Conservation (phyloP, 2,113 vertebrate genomes). For the Prionailurus bengalensis region DNA sequence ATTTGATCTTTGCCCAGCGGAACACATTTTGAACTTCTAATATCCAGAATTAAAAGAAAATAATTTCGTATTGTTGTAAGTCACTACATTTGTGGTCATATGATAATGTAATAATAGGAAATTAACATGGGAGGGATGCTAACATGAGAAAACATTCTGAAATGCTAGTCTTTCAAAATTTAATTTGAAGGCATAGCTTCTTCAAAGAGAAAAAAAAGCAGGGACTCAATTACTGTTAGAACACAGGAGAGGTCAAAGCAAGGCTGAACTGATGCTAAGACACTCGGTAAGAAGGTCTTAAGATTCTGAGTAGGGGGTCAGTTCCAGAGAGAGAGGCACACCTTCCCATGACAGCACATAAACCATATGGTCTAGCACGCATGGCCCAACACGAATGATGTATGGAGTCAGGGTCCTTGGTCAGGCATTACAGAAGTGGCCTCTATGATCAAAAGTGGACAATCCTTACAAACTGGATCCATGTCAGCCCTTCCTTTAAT, state of each 20-base stretch:
- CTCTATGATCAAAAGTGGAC: background rate
- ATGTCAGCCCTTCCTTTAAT: background rate
- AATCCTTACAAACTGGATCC: background rate
- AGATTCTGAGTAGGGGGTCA: background rate
- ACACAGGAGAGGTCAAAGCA: background rate
- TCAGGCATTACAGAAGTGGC: background rate
- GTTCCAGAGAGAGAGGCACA: background rate
- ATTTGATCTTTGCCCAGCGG: background rate
- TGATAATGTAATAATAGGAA: background rate
- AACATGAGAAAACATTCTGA: background rate
- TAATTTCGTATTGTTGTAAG: background rate
- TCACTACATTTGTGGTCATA: background rate
- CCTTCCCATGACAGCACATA: background rate
- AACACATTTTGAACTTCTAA: background rate
- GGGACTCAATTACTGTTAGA: background rate
- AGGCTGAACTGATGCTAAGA: background rate
- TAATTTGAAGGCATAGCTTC: background rate
- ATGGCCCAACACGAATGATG: fast-evolving
- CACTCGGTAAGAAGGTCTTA: background rate
- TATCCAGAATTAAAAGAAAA: background rate
- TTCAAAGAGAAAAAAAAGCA: background rate
- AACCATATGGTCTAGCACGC: background rate
- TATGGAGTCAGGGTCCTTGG: background rate
- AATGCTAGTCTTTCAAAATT: background rate
- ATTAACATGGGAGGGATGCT: background rate